These are phyloP conservation scores for Boleophthalmus pectinirostris DNA, from an alignment of 2,113 vertebrate species.

Conservation along the genomic window DNA sequence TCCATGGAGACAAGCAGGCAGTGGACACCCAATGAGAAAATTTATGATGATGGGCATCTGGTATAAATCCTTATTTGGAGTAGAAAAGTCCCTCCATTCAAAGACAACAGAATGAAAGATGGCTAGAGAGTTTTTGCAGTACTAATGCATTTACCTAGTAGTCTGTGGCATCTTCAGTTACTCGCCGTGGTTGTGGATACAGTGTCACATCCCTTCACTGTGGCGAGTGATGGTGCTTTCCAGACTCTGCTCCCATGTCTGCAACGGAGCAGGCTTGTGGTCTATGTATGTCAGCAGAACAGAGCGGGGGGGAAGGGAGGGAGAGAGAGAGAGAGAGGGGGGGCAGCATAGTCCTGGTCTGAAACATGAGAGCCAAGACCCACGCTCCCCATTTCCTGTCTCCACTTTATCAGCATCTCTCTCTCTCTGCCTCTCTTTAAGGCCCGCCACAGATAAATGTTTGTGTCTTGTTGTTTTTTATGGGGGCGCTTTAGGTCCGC, in stretches of 20 bases:
- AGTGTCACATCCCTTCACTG: conserved; percentile 43
- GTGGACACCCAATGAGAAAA: neutral
- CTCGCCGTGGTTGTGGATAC: conserved; percentile 5
- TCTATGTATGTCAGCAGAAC: conserved; percentile 69
- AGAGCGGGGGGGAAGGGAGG: conserved; percentile 10
- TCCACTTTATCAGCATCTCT: conserved; percentile 76
- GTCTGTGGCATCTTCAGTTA: neutral
- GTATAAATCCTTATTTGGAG: neutral
- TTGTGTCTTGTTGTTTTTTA: conserved; percentile 75
- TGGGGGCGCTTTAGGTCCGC: conserved; percentile 57
- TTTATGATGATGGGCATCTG: neutral
- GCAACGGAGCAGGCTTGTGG: conserved; percentile 57
- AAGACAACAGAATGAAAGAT: too few species aligned
- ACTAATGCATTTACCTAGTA: neutral
- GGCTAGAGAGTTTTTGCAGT: too few species aligned
- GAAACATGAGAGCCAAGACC: conserved; percentile 73
- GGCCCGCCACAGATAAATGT: conserved; percentile 75
- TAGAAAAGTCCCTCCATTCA: neutral
- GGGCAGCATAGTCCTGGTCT: conserved; percentile 22
- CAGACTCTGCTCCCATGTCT: conserved; percentile 59
- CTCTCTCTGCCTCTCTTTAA: conserved; percentile 59
- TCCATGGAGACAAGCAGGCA: too few species aligned
- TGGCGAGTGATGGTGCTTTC: conserved; percentile 48
- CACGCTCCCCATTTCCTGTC: conserved; percentile 73
- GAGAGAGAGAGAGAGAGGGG: neutral